These are phyloP conservation scores for Microplitis manilae DNA, from an alignment of 2,888 invertebrate species.

Conservation along the genomic window DNA sequence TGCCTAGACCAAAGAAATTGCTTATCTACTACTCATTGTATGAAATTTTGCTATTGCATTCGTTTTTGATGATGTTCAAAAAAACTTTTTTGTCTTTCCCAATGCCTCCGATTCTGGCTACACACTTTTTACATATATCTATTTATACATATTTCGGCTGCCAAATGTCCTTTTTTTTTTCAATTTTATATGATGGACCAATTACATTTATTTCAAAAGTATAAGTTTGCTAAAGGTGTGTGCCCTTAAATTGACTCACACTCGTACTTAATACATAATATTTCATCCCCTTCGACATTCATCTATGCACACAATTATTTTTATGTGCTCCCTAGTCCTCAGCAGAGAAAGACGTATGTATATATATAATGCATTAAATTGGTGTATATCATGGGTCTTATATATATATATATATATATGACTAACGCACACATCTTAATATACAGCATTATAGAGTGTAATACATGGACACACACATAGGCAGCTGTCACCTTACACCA, in stretches of 20 bases:
- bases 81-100: too few relatives aligned
- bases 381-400: background rate
- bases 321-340: slow-evolving; percentile 4
- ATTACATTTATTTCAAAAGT: background rate
- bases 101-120: too few relatives aligned
- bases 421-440: slow-evolving; percentile 4
- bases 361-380: background rate
- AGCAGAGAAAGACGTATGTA: background rate
- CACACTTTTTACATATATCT: too few relatives aligned
- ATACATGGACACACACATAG: slow-evolving; percentile 61
- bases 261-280: background rate
- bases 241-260: background rate
- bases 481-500: slow-evolving; percentile 72
- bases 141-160: too few relatives aligned
- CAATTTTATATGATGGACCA: too few relatives aligned
- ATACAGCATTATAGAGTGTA: slow-evolving; percentile 26
- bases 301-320: slow-evolving; percentile 13
- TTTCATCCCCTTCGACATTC: background rate
- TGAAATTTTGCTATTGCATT: background rate
- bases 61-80: slow-evolving; percentile 4
- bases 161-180: too few relatives aligned
- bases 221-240: background rate
- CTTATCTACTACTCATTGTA: too few relatives aligned
- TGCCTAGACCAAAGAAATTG: too few relatives aligned
- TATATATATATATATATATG: slow-evolving; percentile 9